A percentile compares a stretch with the other conserved stretches of the same genome.
These are phyloP conservation scores for Melanotaenia maccullochi DNA, from an alignment of 2,797 vertebrate species.

Conservation along the genomic window DNA sequence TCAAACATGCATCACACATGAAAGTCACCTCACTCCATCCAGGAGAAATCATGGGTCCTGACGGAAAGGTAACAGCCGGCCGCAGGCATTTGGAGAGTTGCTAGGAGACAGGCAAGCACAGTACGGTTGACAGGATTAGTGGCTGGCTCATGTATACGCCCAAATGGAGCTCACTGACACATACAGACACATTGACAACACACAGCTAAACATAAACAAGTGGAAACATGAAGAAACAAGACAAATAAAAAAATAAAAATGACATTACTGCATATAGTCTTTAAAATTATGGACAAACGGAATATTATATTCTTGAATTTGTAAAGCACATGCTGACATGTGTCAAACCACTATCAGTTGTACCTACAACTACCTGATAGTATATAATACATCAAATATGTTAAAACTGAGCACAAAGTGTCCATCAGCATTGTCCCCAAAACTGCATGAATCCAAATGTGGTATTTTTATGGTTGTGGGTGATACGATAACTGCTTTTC, in stretches of 20 bases:
- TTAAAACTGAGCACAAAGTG: slow-evolving; percentile 24
- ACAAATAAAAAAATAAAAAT: slow-evolving; percentile 9
- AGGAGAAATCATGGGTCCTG: slow-evolving; percentile 71
- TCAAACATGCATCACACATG: slow-evolving; percentile 76
- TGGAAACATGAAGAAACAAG: slow-evolving; percentile 22
- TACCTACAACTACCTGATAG: background rate
- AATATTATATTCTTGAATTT: slow-evolving; percentile 11
- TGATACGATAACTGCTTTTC: slow-evolving; percentile 66
- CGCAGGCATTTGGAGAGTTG: slow-evolving; percentile 72
- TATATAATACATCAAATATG: background rate
- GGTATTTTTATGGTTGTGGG: slow-evolving; percentile 62
- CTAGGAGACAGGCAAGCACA: slow-evolving; percentile 76
- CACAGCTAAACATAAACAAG: slow-evolving; percentile 50
- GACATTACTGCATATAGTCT: slow-evolving; percentile 11
- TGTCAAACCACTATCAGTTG: background rate
- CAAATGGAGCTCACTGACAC: slow-evolving; percentile 65
- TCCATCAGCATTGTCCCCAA: slow-evolving; percentile 31
- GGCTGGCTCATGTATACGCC: slow-evolving; percentile 58
- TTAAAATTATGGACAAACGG: background rate
- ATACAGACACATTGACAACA: slow-evolving; percentile 58
- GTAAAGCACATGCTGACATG: background rate
- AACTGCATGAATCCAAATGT: slow-evolving; percentile 54
- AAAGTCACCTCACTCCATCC: slow-evolving; percentile 78
- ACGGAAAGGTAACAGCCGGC: slow-evolving; percentile 78
- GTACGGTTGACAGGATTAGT: slow-evolving; percentile 56